phyloP scores from a whole-genome alignment of 2,113 vertebrate genomes.

The Callorhinus ursinus region DNA sequence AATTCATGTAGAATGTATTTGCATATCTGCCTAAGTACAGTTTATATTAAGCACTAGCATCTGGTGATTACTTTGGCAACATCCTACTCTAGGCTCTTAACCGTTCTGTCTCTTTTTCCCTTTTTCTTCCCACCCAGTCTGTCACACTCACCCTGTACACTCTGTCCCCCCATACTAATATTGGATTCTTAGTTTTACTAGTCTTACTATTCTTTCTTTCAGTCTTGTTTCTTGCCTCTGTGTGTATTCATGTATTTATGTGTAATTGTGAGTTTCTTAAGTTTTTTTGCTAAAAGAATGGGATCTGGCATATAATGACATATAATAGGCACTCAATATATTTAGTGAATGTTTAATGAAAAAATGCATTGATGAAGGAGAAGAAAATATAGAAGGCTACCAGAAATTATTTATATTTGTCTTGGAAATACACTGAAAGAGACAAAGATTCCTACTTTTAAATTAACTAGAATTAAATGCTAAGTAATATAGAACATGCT shows the following conservation, averaged over 20 bases:
- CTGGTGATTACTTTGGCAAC: conserved; percentile 67
- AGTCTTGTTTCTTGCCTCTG: conserved; percentile 28
- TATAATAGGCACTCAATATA: not conserved
- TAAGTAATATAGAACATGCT: not conserved
- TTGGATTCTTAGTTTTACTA: not conserved
- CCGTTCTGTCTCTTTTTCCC: conserved; percentile 49
- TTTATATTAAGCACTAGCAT: conserved; percentile 63
- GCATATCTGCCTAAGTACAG: conserved; percentile 54
- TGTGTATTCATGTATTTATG: not conserved
- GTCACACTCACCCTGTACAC: not conserved
- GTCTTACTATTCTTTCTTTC: conserved; percentile 31
- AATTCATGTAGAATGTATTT: conserved; percentile 42
- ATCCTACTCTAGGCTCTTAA: conserved; percentile 60
- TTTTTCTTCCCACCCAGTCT: conserved; percentile 55
- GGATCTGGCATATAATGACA: not conserved
- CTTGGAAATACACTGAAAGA: conserved; percentile 21
- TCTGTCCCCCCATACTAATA: conserved; percentile 3
- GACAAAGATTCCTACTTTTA: not conserved
- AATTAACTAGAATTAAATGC: not conserved
- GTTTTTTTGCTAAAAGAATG: conserved; percentile 44
- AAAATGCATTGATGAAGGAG: not conserved
- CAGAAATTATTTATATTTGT: conserved; percentile 27
- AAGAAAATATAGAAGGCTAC: not conserved
- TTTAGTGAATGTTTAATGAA: conserved; percentile 43
- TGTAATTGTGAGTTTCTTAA: conserved; percentile 39